Base-by-base conservation (phyloP, 30 jellyfish, hydroid and myxozoan genomes). In the Aurelia coerulea region DNA sequence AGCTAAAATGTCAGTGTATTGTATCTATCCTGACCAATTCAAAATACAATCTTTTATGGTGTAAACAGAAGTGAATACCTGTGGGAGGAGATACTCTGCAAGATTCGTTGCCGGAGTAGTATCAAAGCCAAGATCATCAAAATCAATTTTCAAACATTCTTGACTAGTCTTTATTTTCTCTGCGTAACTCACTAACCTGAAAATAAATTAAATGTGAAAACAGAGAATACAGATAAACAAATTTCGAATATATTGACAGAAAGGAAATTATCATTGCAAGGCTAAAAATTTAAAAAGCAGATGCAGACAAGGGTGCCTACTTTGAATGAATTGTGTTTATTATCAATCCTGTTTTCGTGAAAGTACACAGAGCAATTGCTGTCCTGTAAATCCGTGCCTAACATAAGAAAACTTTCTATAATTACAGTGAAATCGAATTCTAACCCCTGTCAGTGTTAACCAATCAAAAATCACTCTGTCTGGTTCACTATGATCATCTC, bases 71-170 rank as follows among this genome's bases (percentile, higher is more conserved):
- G 0, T 39, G 15, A 13, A 13, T 23, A 65, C 76, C 76, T 65
- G 76, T 1, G 76, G 76, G 18, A 65, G 42, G 17, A 65, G 35
- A 54, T 65, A 65, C 42, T 65, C 76, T 3, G 42, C 76, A 8
- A 65, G 76, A 46, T 46, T 46, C 15, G 13, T 46, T 9, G 76
- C 76, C 7, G 76, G 17, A 65, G 16, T 19, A 46, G 76, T 10
- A 16, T 65, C 76, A 4, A 23, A 3, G 10, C 19, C 35, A 3
- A 46, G 6, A 65, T 39, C 15, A 23, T 65, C 42, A 17, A 65
- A 23, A n/a, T 5, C 76, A 65, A 17, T 33, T 23, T 15, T 16
- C 4, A 65, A 23, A 46, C n/a, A 65, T 10, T 65, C 76, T 23
- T 23, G 37, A 39, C n/a, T 46, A 10, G 76, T 3, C 8, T 23